phyloP scores from a whole-genome alignment of 2,888 invertebrate genomes.

The Orthonevra nobilis region DNA sequence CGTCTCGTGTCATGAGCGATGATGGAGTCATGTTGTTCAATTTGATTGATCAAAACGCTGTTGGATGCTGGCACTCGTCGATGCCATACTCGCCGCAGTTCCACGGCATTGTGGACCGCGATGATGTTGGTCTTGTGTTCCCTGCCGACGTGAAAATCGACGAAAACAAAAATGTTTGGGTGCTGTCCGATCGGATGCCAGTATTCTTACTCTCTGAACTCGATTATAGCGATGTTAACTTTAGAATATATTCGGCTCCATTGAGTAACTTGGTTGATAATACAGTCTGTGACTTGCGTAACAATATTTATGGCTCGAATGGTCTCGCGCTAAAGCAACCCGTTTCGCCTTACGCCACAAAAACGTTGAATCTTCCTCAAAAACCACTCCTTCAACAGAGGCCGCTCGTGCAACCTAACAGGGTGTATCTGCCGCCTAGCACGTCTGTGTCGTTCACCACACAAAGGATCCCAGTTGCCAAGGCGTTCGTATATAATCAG shows the following conservation, averaged over 20 bases:
- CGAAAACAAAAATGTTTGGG: conserved; percentile 87
- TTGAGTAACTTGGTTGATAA: conserved; percentile 84
- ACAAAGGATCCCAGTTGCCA: conserved; percentile 74
- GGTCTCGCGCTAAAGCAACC: conserved; percentile 55
- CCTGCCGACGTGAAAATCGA: conserved; percentile 91
- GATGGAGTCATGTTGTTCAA: conserved; percentile 88
- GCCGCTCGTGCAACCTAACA: conserved; percentile 19
- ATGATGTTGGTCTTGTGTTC: conserved; percentile 88
- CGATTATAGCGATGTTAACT: conserved; percentile 89
- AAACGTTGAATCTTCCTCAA: conserved; percentile 14
- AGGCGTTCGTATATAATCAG: conserved; percentile 79
- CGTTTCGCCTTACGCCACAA: conserved; percentile 9
- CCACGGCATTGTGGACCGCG: conserved; percentile 86
- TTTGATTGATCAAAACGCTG: conserved; percentile 89
- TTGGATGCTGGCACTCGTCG: conserved; percentile 90
- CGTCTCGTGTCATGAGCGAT: conserved; percentile 87
- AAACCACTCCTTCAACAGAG: conserved; percentile 32
- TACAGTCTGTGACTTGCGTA: conserved; percentile 86
- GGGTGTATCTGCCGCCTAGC: conserved; percentile 41
- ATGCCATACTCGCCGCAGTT: conserved; percentile 85
- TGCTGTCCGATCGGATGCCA: conserved; percentile 91
- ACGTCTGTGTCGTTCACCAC: conserved; percentile 52
- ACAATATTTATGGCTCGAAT: conserved; percentile 75
- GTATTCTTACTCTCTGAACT: conserved; percentile 86
- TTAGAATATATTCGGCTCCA: conserved; percentile 87